These are phyloP conservation scores for Onchidella celtica DNA, from an alignment of 2,888 invertebrate species.

Conservation along the genomic window DNA sequence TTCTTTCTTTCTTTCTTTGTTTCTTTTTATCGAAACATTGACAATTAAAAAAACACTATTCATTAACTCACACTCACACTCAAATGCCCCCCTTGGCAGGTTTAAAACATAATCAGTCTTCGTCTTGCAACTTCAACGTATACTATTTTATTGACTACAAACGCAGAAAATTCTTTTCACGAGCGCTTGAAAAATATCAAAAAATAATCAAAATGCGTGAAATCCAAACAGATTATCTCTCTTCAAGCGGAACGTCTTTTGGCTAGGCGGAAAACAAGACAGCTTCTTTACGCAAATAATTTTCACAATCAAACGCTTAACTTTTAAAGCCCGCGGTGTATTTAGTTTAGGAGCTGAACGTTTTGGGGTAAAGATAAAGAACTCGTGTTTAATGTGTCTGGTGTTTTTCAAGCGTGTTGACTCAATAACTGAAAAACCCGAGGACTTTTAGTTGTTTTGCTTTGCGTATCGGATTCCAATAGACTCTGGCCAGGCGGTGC, in stretches of 20 bases:
- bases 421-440: neutral
- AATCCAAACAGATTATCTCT: neutral
- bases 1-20: neutral
- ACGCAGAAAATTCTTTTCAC: too few species aligned
- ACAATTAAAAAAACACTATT: too few species aligned
- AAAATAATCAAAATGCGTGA: neutral
- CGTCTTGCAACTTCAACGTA: too few species aligned
- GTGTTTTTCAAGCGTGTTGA: constrained; percentile 2
- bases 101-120: too few species aligned
- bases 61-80: too few species aligned
- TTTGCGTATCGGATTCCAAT: neutral
- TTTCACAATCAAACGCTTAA: neutral
- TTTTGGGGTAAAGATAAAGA: neutral
- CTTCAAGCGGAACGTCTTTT: neutral
- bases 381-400: constrained; percentile 8
- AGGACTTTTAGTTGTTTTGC: neutral
- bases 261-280: neutral
- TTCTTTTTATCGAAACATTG: neutral
- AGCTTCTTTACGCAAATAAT: neutral
- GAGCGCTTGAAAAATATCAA: too few species aligned
- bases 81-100: too few species aligned
- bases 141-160: too few species aligned
- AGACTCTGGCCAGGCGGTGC: neutral
- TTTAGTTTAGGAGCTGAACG: neutral
- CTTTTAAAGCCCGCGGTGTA: neutral